Evolutionary conservation across 1,140 invertebrate species (phyloP), one percentile per base, ranked within the genome.

Genomic region (Pachyrhynchus sulphureomaculatus): DNA sequence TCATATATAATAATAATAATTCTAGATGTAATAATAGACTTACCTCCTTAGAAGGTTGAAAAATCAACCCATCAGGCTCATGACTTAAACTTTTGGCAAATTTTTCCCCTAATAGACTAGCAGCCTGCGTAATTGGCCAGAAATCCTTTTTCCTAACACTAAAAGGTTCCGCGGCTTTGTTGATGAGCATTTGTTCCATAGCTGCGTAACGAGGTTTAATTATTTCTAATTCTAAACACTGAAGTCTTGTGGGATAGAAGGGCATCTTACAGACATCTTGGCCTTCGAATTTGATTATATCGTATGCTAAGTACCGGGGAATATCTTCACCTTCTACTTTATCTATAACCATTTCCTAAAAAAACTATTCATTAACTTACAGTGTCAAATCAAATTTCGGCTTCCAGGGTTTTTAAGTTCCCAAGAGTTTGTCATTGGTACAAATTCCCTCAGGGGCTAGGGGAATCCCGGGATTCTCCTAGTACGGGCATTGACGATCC

Each of bases 51-150:
- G 88, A 83, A 0, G 98, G 98, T 75, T 99, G 97, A 75, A 99
- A 99, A 69, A 99, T 96, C 0, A 99, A 80, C 39, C 98, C 98
- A 76, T 99, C 98, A 0, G 96, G 95, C 78, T 99, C 95, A 73
- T 99, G 98, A 17, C 84, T 82, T 1, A 99, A 77, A 44, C 88
- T 84, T 62, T 86, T 86, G 0, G 88, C 83, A 77, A 99, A 99
- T 72, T 93, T 93, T 42, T 91, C 88, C 52, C 89, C 85, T 12
- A 98, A 78, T 13, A 98, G 77, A 72, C 83, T 86, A 18, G 73
- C 77, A 9, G 86, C 80, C 67, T 86, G 82, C 0, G 79, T 81
- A 0, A 98, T 76, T 44, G 91, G 88, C 87, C 89, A 98, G 78
- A 98, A 99, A 20, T 89, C 84, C 77, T 99, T 99, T 17, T 84